Evolutionary conservation across 2,888 invertebrate species (phyloP).

Genomic region (Nomada goodeniana): DNA sequence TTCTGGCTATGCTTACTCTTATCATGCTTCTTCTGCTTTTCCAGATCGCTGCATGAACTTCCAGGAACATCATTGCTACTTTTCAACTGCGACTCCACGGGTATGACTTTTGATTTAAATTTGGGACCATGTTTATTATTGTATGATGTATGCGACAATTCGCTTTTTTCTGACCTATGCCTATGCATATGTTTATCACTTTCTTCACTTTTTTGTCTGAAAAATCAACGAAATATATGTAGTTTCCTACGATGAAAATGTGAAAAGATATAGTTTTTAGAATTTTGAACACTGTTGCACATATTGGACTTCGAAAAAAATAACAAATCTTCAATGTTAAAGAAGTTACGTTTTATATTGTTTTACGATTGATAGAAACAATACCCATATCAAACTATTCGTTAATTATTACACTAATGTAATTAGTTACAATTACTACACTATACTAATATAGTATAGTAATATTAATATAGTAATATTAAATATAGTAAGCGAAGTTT

Average conservation of each 20-base stretch:
- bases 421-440: too few relatives aligned
- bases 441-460: too few relatives aligned
- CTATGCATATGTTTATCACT: constrained; percentile 61
- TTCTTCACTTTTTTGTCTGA: constrained; percentile 65
- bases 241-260: background rate
- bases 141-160: constrained; percentile 59
- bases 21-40: constrained; percentile 65
- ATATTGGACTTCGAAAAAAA: background rate
- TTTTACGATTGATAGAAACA: too few relatives aligned
- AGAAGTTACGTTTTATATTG: too few relatives aligned
- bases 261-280: background rate
- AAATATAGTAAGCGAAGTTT: too few relatives aligned
- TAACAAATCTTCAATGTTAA: background rate
- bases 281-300: background rate
- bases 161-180: constrained; percentile 66
- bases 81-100: constrained; percentile 55
- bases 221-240: constrained; percentile 40
- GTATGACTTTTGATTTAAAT: constrained; percentile 53
- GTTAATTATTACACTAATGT: too few relatives aligned
- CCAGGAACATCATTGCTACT: constrained; percentile 54
- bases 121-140: constrained; percentile 63
- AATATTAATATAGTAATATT: too few relatives aligned
- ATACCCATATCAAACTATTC: too few relatives aligned
- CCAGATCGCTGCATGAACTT: constrained; percentile 55
- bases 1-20: constrained; percentile 66